Base-by-base conservation (phyloP, 2,797 vertebrate genomes). In the Mallotus villosus region DNA sequence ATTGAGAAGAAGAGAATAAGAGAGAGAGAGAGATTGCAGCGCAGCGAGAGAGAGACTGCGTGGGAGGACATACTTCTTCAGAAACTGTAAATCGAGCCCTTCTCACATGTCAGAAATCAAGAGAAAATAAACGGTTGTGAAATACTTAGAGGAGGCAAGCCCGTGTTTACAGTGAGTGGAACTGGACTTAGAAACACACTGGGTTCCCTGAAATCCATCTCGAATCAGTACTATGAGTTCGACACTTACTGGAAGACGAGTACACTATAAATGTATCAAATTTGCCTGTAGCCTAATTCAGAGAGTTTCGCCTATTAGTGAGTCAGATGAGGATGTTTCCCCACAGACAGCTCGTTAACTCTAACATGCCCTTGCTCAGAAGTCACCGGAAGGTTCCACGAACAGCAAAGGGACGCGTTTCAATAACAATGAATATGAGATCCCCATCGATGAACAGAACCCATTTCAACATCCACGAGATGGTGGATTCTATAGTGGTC, bases 61-160 rank as follows among this genome's bases (percentile, higher is more conserved):
- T 90, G 87, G 91, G 90, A 88, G 90, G 91, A 89, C 81, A 85
- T 80, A 87, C 91, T 93, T 93, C 92, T 91, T 91, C 83, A 86
- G 82, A 90, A 85, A 90, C 83, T 86, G 83, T 87, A 87, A 90
- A 91, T 74, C 64, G 57, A 90, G 85, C 83, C 80, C 87, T 89
- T 84, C 88, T 83, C 91, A 89, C 78, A 5, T 71, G 72, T 81
- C 69, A 67, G 72, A 84, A 84, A 84, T 80, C 72, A 80, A 72
- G 77, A 83, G 81, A 78, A 77, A 79, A 78, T 66, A 63, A 62
- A 73, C 63, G 71, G 82, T 92, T 92, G 85, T 90, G 88, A 92
- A 93, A 92, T 84, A 88, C 84, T 74, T 81, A 75, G 51, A 90
- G 81, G 85, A 82, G 81, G 73, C 82, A 81, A 75, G 79, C 78